phyloP scores from a whole-genome alignment of 2,888 invertebrate species.

The Odiellus spinosus region DNA sequence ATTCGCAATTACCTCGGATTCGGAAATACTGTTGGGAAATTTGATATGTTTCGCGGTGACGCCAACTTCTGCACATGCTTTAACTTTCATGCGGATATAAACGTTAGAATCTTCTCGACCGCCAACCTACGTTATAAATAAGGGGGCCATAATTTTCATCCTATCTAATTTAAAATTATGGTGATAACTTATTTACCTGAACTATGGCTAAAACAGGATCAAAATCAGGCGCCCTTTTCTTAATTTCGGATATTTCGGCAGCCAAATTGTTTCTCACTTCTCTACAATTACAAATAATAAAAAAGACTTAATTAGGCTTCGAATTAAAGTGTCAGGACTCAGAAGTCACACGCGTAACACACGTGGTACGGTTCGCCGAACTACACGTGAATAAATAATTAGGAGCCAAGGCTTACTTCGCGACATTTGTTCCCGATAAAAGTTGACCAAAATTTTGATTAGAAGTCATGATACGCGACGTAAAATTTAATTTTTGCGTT shows the following conservation, averaged over 20 bases:
- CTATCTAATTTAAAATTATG: constrained; percentile 1
- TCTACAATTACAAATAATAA: not conserved
- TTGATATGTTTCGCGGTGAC: constrained; percentile 62
- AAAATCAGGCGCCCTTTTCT: constrained; percentile 4
- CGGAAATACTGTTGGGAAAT: constrained; percentile 60
- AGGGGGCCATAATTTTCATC: constrained; percentile 3
- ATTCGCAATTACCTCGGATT: constrained; percentile 50
- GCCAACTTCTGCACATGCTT: constrained; percentile 77
- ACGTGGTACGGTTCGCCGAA: too few species aligned
- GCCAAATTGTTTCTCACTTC: constrained; percentile 1
- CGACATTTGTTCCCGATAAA: too few species aligned
- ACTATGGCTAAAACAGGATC: constrained; percentile 15
- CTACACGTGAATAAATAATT: too few species aligned
- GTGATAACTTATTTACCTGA: constrained; percentile 5
- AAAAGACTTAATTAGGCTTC: too few species aligned
- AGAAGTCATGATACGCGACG: too few species aligned
- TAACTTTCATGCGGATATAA: constrained; percentile 90
- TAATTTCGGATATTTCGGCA: constrained; percentile 4
- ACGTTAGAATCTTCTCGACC: constrained; percentile 93
- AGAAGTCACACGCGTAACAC: too few species aligned
- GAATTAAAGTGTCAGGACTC: too few species aligned
- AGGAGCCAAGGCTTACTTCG: too few species aligned
- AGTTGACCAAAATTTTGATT: too few species aligned
- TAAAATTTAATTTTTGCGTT: too few species aligned
- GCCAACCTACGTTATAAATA: constrained; percentile 53